Evolutionary conservation across 2,797 vertebrate genomes (phyloP), one percentile per base, ranked within the genome.

Genomic region (Salmo trutta): DNA sequence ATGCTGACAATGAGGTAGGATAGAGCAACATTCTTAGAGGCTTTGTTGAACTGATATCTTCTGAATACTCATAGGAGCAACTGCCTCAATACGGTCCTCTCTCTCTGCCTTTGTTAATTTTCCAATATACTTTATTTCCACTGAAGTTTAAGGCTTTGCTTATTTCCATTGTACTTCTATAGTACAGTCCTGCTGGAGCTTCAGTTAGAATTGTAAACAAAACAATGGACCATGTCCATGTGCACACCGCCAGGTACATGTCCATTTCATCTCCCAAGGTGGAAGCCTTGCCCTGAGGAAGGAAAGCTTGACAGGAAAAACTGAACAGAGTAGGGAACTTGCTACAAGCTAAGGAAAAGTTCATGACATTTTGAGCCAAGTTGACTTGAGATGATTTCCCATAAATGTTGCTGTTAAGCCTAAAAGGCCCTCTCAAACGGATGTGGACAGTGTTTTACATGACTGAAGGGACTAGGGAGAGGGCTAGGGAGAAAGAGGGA

Each of bases 401-500:
- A 59, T 72, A 77, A 77, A 71, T 31, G 70, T 73, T 16, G 24
- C 5, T 27, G 12, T 36, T 71, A 74, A 84, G 73, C 56, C 27
- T 54, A 4, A 66, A 79, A 31, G 56, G 73, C 69, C 79, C n/a
- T 19, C 29, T 76, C 77, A 79, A 62, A 75, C 83, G 80, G 85
- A 87, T 85, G 82, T 84, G 82, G 86, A 87, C 86, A 76, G 78
- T 59, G 65, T 87, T 85, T 88, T 77, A 87, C 79, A 79, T 76
- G 83, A 79, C 47, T 77, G 62, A 2, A 0, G 66, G 82, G 70
- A 80, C 59, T 24, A 24, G 7, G 2, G 59, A 12, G 8, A 10
- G 59, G 21, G 21, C 27, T 21, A 24, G 59, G 24, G n/a, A 21
- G 59, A 21, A 8, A 14, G 24, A 81, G 83, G 71, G 81, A 74